Evolutionary conservation across 2,113 vertebrate genomes (phyloP), one percentile per base, ranked within the genome.

Genomic region (Periophthalmodon schlosseri): DNA sequence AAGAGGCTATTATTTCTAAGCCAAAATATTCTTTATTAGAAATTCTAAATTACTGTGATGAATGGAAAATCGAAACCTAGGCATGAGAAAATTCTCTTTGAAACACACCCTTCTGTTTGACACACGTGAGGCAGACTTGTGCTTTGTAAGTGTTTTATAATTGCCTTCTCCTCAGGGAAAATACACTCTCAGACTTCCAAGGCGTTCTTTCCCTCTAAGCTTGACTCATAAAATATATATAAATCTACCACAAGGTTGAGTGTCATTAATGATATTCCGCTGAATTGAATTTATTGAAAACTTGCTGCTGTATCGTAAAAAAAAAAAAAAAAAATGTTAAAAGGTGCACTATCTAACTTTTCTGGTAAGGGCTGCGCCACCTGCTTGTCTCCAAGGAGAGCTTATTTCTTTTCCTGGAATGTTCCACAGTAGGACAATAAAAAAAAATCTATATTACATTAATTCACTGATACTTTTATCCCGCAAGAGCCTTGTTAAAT

Each of bases 111-210:
- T 66, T 77, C 73, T 72, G 76, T 76, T 73, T 85, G 79, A 73
- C 83, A 91, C 86, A 89, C 86, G 83, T 91, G 91, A 83, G 79
- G 86, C 81, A 88, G 82, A 88, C 80, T 89, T 90, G 88, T 89
- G 86, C 75, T 78, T 81, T 80, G 69, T 84, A 90, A 91, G 86
- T 88, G 88, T 82, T 89, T 90, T 86, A 90, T 90, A 91, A 91
- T 90, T 68, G 58, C 77, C 50, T 74, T 79, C 79, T 81, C 84
- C 77, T 84, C 70, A 12, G 79, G 84, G 79, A 82, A 74, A 65
- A 60, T 70, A 84, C 50, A 79, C 61, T 6, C 63, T 77, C 73
- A 76, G n/a, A 77, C 76, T 82, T 1, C 4, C 33, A 74, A 67
- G 61, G 52, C 21, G 47, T 36, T 64, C 68, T 14, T 23, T 23